These are phyloP conservation scores for Microcebus ravelobensis DNA, from an alignment of 2,113 vertebrate genomes.

Conservation along the genomic window DNA sequence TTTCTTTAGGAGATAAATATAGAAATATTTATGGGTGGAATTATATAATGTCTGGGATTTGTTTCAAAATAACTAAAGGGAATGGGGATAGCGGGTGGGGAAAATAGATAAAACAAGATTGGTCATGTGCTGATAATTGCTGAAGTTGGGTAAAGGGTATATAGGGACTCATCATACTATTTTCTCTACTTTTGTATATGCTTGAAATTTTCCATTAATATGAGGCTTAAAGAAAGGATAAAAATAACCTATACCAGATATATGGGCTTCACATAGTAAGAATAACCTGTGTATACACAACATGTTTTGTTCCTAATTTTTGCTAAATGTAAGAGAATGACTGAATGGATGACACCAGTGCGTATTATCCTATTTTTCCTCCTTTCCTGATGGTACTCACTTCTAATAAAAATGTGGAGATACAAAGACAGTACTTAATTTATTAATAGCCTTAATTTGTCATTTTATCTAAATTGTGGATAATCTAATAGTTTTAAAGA, in stretches of 20 bases:
- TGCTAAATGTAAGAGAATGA: not conserved
- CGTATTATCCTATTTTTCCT: not conserved
- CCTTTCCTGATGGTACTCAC: not conserved
- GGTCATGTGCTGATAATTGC: not conserved
- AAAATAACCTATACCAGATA: not conserved
- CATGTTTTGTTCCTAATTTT: not conserved
- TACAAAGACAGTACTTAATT: not conserved
- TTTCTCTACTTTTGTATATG: not conserved
- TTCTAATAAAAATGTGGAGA: not conserved
- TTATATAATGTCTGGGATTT: not conserved
- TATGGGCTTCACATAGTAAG: constrained; percentile 17
- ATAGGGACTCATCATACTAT: not conserved
- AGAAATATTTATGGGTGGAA: not conserved
- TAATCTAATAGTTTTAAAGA: not conserved
- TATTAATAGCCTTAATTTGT: not conserved
- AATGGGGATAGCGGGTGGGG: not conserved
- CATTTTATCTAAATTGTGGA: not conserved
- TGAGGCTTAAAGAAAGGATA: not conserved
- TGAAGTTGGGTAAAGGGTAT: not conserved
- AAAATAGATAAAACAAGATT: not conserved
- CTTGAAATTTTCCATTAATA: not conserved
- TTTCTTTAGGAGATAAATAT: not conserved
- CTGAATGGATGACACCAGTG: not conserved
- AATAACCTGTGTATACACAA: not conserved
- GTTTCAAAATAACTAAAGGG: constrained; percentile 8